phyloP scores from a whole-genome alignment of 1,140 invertebrate genomes.

The Heliothis subflexa region DNA sequence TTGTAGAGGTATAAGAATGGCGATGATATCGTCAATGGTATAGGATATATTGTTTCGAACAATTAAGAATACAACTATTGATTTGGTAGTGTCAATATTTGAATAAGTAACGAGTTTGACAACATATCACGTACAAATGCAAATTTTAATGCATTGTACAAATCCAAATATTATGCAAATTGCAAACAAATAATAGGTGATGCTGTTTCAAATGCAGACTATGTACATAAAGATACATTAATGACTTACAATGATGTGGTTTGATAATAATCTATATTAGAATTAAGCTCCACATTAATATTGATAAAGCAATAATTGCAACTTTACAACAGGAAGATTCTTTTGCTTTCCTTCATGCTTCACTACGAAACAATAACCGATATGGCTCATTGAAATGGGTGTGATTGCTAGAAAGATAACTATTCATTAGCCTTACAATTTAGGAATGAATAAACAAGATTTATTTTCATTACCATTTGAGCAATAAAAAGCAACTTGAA shows the following conservation, averaged over 20 bases:
- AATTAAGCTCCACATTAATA: background rate
- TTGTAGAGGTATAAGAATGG: background rate
- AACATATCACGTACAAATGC: conserved; percentile 43
- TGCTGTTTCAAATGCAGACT: conserved; percentile 11
- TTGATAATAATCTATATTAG: background rate
- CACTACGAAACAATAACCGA: background rate
- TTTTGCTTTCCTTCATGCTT: background rate
- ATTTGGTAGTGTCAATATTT: conserved; percentile 11
- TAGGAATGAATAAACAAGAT: conserved; percentile 15
- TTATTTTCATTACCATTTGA: background rate
- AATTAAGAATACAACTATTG: conserved; percentile 19
- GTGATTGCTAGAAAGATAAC: conserved; percentile 20
- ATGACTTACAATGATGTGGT: background rate
- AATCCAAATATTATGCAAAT: conserved; percentile 45
- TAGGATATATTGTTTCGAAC: conserved; percentile 7
- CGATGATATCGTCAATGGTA: conserved; percentile 13
- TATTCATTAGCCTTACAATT: conserved; percentile 33
- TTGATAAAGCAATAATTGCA: background rate
- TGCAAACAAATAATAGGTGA: conserved; percentile 10
- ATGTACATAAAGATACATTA: conserved; percentile 10
- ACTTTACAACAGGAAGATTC: background rate
- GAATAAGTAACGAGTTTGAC: conserved; percentile 29
- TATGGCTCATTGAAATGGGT: conserved; percentile 5
- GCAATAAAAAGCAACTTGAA: background rate
- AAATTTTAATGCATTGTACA: conserved; percentile 40